Evolutionary conservation across 2,113 vertebrate species (phyloP).

Genomic region (Lates calcarifer): DNA sequence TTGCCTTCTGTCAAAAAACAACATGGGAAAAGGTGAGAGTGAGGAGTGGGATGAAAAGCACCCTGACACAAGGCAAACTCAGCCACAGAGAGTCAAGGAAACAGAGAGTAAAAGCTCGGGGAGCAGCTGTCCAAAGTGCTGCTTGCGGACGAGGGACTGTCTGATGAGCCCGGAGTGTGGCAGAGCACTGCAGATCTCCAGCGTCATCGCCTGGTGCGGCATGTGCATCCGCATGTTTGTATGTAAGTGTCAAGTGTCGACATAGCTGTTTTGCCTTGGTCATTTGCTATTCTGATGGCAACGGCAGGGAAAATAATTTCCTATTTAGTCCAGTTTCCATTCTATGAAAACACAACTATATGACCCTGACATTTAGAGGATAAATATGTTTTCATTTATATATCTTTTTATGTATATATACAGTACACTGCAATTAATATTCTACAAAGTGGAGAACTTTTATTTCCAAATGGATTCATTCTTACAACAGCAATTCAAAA

Average conservation of each 20-base stretch:
- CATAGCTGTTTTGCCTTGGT: background rate
- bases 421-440: background rate
- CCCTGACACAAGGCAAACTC: slow-evolving; percentile 20
- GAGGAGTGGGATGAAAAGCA: slow-evolving; percentile 65
- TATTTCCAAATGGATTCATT: background rate
- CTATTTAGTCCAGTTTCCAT: background rate
- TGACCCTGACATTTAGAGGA: slow-evolving; percentile 24
- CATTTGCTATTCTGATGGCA: background rate
- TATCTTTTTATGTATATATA: background rate
- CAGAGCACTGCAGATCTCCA: slow-evolving; percentile 80
- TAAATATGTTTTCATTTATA: background rate
- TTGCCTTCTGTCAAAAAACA: background rate
- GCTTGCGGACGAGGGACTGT: slow-evolving; percentile 73
- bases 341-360: background rate
- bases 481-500: background rate
- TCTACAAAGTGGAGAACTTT: background rate
- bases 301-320: background rate
- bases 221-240: slow-evolving; percentile 78
- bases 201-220: slow-evolving; percentile 77
- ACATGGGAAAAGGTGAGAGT: slow-evolving; percentile 57
- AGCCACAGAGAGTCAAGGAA: slow-evolving; percentile 38
- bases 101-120: background rate
- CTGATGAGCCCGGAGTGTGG: slow-evolving; percentile 84
- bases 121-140: slow-evolving; percentile 77
- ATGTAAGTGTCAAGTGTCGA: slow-evolving; percentile 80